Evolutionary conservation across 2,888 invertebrate genomes (phyloP).

Genomic region (Cryptocephalus primarius): DNA sequence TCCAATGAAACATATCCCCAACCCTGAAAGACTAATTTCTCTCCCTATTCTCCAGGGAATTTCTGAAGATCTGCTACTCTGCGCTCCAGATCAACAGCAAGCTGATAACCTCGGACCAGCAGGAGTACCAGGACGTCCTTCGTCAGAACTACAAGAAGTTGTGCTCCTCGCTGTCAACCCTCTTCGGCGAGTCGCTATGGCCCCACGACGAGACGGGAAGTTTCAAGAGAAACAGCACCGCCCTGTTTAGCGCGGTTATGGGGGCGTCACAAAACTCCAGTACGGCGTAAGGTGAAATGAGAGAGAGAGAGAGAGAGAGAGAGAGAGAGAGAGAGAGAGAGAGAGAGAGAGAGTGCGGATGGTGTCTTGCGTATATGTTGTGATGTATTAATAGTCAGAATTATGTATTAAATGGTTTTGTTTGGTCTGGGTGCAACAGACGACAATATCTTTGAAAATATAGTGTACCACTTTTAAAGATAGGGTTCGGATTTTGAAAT

Average conservation of each 20-base stretch:
- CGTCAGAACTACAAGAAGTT: constrained; percentile 79
- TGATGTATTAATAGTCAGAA: neutral
- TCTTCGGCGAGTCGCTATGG: constrained; percentile 65
- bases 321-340: too few species aligned
- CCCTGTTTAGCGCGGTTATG: constrained; percentile 68
- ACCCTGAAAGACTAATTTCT: neutral
- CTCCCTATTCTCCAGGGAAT: constrained; percentile 54
- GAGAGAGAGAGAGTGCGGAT: too few species aligned
- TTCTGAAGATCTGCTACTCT: constrained; percentile 80
- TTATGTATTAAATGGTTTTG: neutral
- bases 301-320: too few species aligned
- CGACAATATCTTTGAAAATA: too few species aligned
- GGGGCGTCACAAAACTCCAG: constrained; percentile 73
- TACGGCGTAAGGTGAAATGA: constrained; percentile 42
- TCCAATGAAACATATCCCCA: too few species aligned
- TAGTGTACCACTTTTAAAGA: too few species aligned
- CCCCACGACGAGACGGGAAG: constrained; percentile 48
- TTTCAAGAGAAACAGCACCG: constrained; percentile 65
- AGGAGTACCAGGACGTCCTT: constrained; percentile 83
- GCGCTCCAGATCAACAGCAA: constrained; percentile 84
- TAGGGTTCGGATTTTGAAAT: too few species aligned
- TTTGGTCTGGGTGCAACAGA: too few species aligned
- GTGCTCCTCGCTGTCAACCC: constrained; percentile 60
- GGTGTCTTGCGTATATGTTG: neutral
- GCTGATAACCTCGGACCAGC: constrained; percentile 79